Evolutionary conservation across 92 coral and sea anemone genomes (phyloP).

Genomic region (Zoanthus solanderi): DNA sequence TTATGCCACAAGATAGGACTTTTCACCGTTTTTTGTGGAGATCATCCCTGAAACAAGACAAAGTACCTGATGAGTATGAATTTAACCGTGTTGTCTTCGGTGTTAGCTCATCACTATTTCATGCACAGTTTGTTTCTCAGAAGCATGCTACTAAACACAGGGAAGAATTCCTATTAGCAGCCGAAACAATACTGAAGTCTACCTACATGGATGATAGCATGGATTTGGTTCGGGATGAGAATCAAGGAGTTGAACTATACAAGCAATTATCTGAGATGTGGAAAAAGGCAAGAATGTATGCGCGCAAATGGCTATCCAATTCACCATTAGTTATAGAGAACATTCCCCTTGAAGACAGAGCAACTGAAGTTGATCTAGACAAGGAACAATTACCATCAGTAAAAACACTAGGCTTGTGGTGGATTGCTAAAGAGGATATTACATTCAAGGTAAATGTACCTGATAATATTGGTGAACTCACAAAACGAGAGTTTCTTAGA

Average conservation of each 20-base stretch:
- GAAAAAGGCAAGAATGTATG: conserved; percentile 47
- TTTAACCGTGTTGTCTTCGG: neutral
- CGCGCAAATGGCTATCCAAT: neutral
- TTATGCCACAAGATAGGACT: no score
- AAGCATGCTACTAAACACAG: conserved; percentile 41
- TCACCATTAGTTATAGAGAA: conserved; percentile 13
- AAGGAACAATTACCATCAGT: neutral
- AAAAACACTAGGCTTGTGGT: conserved; percentile 57
- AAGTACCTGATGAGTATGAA: no score
- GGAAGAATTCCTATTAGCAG: conserved; percentile 47
- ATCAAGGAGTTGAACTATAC: conserved; percentile 5
- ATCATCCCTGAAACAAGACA: no score
- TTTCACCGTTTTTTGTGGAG: no score
- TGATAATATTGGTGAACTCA: neutral
- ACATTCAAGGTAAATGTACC: conserved; percentile 23
- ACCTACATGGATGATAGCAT: conserved; percentile 26
- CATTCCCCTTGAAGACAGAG: no score
- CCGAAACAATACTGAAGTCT: conserved; percentile 62
- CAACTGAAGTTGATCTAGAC: no score
- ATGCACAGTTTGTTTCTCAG: conserved; percentile 62
- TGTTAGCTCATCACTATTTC: conserved; percentile 58
- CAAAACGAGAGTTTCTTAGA: conserved; percentile 59
- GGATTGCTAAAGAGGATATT: conserved; percentile 64
- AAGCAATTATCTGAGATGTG: conserved; percentile 53
- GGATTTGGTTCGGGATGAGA: no score